Base-by-base conservation (phyloP, 1,140 invertebrate genomes). In the Listronotus oregonensis region DNA sequence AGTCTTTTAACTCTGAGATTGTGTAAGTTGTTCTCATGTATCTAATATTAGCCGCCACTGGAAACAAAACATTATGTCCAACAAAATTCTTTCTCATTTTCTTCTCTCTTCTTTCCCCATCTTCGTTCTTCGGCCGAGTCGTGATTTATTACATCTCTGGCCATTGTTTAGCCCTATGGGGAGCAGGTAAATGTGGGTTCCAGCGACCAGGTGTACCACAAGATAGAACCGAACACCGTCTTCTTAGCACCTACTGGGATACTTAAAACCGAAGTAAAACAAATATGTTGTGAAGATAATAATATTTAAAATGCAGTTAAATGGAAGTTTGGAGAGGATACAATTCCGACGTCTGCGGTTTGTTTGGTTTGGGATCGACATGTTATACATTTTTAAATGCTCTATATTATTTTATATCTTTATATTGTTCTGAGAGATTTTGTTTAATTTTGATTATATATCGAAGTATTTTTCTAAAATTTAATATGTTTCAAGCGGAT, bases 151-250 rank as follows among this genome's bases (percentile, higher is more conserved):
- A 64, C 47, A 37, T 62, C 59, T 57, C 34, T 39, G 46, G 34
- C 56, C 57, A 70, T 70, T 70, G 68, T 70, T 71, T 60, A 51
- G 66, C 66, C 47, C 66, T 50, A 61, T 66, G 64, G 66, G 58
- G 62, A 68, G 61, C 69, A 70, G 69, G 69, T 70, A 68, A 70
- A 68, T 68, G 66, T 64, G 66, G 64, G 69, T 59, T 64, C 57
- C 57, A 56, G 43, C 66, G 62, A 52, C 69, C 69, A 70, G 69
- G 66, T 69, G 66, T 63, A 60, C 55, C 42, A 43, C 27, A 52
- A 18, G 44, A 15, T 31, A 44, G 27, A 31, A 62, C 27, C 18
- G 51, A n/a, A 27, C 17, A 12, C 18, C 46, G 9, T 49, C n/a
- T n/a, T n/a, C 51, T 54, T 40, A 40, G 51, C 51, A 54, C 51